A percentile compares a stretch with the other conserved stretches of the same genome.
phyloP scores from a whole-genome alignment of 2,113 vertebrate species.

The Tachysurus fulvidraco region DNA sequence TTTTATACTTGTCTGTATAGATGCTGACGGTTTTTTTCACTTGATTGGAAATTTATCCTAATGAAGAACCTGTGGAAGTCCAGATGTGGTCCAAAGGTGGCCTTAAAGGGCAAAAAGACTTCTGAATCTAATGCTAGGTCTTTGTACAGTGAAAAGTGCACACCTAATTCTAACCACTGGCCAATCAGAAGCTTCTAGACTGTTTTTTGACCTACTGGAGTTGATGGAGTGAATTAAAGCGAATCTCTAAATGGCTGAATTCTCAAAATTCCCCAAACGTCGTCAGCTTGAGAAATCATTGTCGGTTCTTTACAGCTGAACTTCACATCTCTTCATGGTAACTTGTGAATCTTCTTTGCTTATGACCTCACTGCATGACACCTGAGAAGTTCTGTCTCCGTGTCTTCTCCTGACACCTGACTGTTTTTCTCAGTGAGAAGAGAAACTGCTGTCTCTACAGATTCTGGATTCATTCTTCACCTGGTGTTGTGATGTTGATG shows the following conservation, averaged over 20 bases:
- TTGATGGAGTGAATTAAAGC: too few species aligned
- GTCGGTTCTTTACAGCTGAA: neutral
- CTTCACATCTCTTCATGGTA: neutral
- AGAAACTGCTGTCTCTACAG: conserved; percentile 47
- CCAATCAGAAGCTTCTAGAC: neutral
- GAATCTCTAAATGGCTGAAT: too few species aligned
- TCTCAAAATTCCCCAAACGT: too few species aligned
- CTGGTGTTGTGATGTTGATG: conserved; percentile 48
- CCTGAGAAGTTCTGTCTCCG: conserved; percentile 7
- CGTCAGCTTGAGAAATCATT: neutral
- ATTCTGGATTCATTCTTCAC: conserved; percentile 49
- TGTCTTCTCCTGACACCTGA: conserved; percentile 8
- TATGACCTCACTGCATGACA: conserved; percentile 7
- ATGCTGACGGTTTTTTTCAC: too few species aligned
- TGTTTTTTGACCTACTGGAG: neutral
- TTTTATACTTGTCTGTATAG: too few species aligned
- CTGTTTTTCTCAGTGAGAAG: conserved; percentile 17
- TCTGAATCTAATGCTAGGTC: neutral
- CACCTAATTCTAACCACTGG: neutral
- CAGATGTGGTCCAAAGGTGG: too few species aligned
- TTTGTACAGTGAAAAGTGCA: neutral
- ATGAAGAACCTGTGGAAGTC: too few species aligned
- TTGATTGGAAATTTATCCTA: too few species aligned
- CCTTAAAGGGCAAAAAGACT: neutral
- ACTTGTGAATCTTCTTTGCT: neutral